Conservation (phyloP, 2,888 invertebrate species). For the Gandaritis pyraliata region DNA sequence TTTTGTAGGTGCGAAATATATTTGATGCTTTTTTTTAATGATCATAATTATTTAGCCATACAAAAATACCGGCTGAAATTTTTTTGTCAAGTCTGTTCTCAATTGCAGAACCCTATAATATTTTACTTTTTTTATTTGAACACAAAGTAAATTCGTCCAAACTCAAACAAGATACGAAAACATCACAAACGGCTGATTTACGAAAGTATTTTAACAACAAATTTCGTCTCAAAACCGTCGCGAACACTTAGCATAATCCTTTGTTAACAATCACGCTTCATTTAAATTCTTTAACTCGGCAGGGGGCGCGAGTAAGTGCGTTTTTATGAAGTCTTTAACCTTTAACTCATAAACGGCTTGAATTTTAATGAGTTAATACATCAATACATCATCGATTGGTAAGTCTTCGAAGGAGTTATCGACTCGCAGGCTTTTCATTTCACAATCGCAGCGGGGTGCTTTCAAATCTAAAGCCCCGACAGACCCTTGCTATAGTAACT, state of each 20-base stretch:
- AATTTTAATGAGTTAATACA: constrained; percentile 80
- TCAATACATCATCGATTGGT: constrained; percentile 74
- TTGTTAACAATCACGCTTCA: constrained; percentile 63
- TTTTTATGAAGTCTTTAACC: constrained; percentile 78
- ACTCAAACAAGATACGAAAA: neutral
- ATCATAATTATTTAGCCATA: too few relatives aligned
- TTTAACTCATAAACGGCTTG: constrained; percentile 73
- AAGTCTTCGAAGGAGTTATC: constrained; percentile 64
- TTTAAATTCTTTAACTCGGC: constrained; percentile 70
- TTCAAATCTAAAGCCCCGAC: constrained; percentile 62
- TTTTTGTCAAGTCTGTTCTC: too few relatives aligned
- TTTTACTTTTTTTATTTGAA: neutral
- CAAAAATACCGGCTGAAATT: too few relatives aligned
- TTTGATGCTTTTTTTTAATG: too few relatives aligned
- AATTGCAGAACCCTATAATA: neutral
- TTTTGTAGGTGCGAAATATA: too few relatives aligned
- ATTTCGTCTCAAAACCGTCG: constrained; percentile 46
- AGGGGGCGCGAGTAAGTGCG: constrained; percentile 64
- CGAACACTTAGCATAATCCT: constrained; percentile 53
- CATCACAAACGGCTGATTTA: neutral
- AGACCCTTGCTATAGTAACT: constrained; percentile 51
- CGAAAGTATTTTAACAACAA: constrained; percentile 15
- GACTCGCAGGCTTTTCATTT: constrained; percentile 69
- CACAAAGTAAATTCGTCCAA: neutral
- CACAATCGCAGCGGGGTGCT: constrained; percentile 69